These are phyloP conservation scores for Bettongia penicillata DNA, from an alignment of 2,113 vertebrate species.

Conservation along the genomic window DNA sequence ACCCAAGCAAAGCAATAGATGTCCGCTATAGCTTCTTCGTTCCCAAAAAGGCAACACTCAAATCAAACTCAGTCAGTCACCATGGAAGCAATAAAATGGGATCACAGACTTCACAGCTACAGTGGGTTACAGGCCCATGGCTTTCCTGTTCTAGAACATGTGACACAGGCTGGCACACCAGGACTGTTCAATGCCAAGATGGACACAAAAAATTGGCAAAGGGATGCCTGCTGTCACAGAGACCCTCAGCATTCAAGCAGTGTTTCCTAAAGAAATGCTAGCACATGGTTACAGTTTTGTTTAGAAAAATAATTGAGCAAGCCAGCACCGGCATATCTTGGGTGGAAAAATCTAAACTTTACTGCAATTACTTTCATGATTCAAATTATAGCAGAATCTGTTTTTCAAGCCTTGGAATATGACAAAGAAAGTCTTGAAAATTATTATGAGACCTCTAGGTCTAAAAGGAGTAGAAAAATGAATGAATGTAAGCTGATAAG, in stretches of 20 bases:
- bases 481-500: slow-evolving; percentile 82
- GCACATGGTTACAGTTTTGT: slow-evolving; percentile 72
- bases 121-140: slow-evolving; percentile 95
- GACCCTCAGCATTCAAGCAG: slow-evolving; percentile 96
- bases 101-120: slow-evolving; percentile 79
- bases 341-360: slow-evolving; percentile 73
- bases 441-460: slow-evolving; percentile 76
- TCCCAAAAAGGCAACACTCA: slow-evolving; percentile 85
- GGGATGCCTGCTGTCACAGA: slow-evolving; percentile 88
- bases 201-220: slow-evolving; percentile 91
- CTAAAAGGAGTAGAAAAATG: slow-evolving; percentile 74
- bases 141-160: slow-evolving; percentile 96
- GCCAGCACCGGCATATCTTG: slow-evolving; percentile 57
- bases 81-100: slow-evolving; percentile 76
- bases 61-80: slow-evolving; percentile 74
- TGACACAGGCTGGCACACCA: slow-evolving; percentile 97
- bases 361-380: slow-evolving; percentile 65
- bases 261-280: slow-evolving; percentile 96
- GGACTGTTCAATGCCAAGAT: slow-evolving; percentile 97
- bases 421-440: slow-evolving; percentile 66
- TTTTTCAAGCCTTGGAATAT: slow-evolving; percentile 76
- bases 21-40: slow-evolving; percentile 97
- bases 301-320: slow-evolving; percentile 58
- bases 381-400: slow-evolving; percentile 85
- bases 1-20: slow-evolving; percentile 91